A percentile compares a stretch with the other conserved stretches of the same genome.
Evolutionary conservation across 2,888 invertebrate species (phyloP).

Genomic region (Morpho helenor): DNA sequence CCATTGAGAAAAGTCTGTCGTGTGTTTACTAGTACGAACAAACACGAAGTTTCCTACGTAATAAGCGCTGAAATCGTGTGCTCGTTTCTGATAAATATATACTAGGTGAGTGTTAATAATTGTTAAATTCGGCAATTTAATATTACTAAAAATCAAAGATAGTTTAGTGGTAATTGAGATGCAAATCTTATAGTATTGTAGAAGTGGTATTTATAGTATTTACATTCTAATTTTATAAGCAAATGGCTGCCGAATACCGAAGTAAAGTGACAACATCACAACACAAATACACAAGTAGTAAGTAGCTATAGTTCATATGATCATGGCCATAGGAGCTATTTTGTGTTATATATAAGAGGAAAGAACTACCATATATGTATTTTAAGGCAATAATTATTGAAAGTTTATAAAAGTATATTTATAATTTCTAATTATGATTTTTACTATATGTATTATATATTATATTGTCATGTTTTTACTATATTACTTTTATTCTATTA

Average conservation of each 20-base stretch:
- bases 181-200: slow-evolving; percentile 27
- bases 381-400: background rate
- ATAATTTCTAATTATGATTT: too few species aligned
- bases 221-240: slow-evolving; percentile 75
- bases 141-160: slow-evolving; percentile 28
- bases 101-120: slow-evolving; percentile 66
- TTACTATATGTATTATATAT: too few species aligned
- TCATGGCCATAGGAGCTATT: slow-evolving; percentile 13
- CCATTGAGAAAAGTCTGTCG: slow-evolving; percentile 53
- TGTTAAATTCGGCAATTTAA: slow-evolving; percentile 33
- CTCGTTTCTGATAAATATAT: slow-evolving; percentile 62
- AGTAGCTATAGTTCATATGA: slow-evolving; percentile 26
- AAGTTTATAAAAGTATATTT: too few species aligned
- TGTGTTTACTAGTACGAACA: slow-evolving; percentile 61
- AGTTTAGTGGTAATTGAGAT: background rate
- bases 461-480: too few species aligned
- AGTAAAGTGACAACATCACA: slow-evolving; percentile 57
- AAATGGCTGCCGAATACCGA: slow-evolving; percentile 77
- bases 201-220: slow-evolving; percentile 55
- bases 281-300: slow-evolving; percentile 28
- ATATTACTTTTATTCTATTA: too few species aligned
- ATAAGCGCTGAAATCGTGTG: slow-evolving; percentile 79
- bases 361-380: background rate
- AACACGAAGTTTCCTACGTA: slow-evolving; percentile 74
- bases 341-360: background rate